Percentiles rank a stretch among this genome's conserved stretches.
These are phyloP conservation scores for Stenoptilia bipunctidactyla DNA, from an alignment of 2,888 invertebrate genomes.

Conservation along the genomic window DNA sequence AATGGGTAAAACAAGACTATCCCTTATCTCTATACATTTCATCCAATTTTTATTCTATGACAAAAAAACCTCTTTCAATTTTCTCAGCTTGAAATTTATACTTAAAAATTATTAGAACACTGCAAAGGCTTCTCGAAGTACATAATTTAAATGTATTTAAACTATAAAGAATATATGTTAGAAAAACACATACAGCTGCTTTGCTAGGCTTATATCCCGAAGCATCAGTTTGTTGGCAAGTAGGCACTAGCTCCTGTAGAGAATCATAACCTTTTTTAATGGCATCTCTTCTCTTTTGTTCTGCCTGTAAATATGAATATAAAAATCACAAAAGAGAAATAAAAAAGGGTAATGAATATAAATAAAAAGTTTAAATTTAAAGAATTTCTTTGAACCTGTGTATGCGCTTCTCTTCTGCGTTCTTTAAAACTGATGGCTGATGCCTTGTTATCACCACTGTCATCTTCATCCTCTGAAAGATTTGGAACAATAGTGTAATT, in stretches of 20 bases:
- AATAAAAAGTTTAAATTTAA: neutral
- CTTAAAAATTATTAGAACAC: too few species aligned
- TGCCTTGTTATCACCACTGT: conserved; percentile 71
- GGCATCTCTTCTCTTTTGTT: conserved; percentile 96
- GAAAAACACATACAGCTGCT: conserved; percentile 83
- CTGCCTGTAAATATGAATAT: conserved; percentile 75
- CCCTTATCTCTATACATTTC: too few species aligned
- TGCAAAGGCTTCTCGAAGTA: too few species aligned
- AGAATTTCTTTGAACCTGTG: conserved; percentile 52
- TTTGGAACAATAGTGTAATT: too few species aligned
- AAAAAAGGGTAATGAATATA: neutral
- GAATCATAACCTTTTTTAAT: conserved; percentile 98
- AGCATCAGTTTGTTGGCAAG: conserved; percentile 92
- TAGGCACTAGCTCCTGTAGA: conserved; percentile 92
- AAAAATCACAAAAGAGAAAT: conserved; percentile 1
- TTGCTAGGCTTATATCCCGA: conserved; percentile 96
- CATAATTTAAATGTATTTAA: too few species aligned
- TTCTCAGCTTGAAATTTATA: too few species aligned
- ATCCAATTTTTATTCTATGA: too few species aligned
- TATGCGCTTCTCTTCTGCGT: conserved; percentile 93
- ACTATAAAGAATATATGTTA: too few species aligned
- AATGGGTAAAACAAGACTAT: too few species aligned
- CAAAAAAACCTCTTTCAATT: too few species aligned
- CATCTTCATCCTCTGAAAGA: conserved; percentile 76
- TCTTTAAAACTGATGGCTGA: conserved; percentile 90